Percentiles rank a stretch among this genome's conserved stretches.
phyloP scores from a whole-genome alignment of 2,113 vertebrate genomes.

The Dromiciops gliroides region DNA sequence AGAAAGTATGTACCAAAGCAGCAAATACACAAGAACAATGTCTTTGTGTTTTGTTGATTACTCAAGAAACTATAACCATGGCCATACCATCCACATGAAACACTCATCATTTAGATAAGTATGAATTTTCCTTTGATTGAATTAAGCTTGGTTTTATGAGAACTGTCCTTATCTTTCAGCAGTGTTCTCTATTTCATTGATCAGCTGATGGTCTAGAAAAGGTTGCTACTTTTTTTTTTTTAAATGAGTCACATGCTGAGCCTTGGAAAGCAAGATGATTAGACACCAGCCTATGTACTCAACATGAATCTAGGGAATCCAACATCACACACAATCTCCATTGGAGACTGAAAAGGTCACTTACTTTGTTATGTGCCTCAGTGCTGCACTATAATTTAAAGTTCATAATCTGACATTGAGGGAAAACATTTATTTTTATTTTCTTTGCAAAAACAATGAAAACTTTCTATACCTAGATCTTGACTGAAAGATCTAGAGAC shows the following conservation, averaged over 20 bases:
- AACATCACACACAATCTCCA: slow-evolving; percentile 17
- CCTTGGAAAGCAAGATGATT: slow-evolving; percentile 36
- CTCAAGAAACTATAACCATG: not conserved
- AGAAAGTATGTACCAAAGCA: not conserved
- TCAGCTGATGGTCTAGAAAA: slow-evolving; percentile 66
- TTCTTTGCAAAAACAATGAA: slow-evolving; percentile 36
- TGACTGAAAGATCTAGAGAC: slow-evolving; percentile 1
- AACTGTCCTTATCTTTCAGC: slow-evolving; percentile 57
- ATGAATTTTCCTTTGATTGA: slow-evolving; percentile 19
- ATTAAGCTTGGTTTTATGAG: slow-evolving; percentile 27
- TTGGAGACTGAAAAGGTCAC: slow-evolving; percentile 68
- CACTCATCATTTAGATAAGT: not conserved
- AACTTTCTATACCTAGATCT: slow-evolving; percentile 5
- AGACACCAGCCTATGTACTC: slow-evolving; percentile 39
- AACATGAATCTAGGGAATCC: not conserved
- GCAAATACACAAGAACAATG: not conserved
- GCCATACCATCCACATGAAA: not conserved
- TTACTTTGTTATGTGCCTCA: slow-evolving; percentile 32
- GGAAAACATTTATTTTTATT: slow-evolving; percentile 65
- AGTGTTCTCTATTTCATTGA: slow-evolving; percentile 48
- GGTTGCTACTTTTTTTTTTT: slow-evolving; percentile 52
- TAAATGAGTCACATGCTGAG: slow-evolving; percentile 8
- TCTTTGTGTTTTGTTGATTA: not conserved
- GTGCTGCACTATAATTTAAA: slow-evolving; percentile 59
- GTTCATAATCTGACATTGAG: slow-evolving; percentile 54